Evolutionary conservation across 1,140 invertebrate species (phyloP).

Genomic region (Brevipalpus yothersi): DNA sequence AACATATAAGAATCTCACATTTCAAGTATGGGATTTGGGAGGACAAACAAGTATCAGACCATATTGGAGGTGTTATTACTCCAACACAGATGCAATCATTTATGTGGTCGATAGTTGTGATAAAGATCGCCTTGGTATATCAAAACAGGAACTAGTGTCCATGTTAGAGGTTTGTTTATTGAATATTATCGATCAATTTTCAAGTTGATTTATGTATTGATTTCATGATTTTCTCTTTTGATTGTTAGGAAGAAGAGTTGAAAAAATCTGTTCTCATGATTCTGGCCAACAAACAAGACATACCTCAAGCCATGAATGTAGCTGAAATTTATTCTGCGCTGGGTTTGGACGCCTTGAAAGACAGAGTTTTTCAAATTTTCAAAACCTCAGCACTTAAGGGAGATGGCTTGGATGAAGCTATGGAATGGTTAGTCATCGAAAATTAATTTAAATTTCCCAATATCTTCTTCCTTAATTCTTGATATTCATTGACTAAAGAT

Average conservation of each 20-base stretch:
- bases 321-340: conserved; percentile 90
- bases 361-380: conserved; percentile 97
- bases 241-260: conserved; percentile 60
- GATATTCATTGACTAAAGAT: too few species aligned
- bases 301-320: conserved; percentile 81
- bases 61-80: conserved; percentile 87
- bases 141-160: conserved; percentile 66
- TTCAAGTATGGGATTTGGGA: conserved; percentile 99
- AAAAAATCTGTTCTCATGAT: conserved; percentile 82
- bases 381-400: conserved; percentile 96
- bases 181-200: not conserved
- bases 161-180: conserved; percentile 8
- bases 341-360: conserved; percentile 76
- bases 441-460: not conserved
- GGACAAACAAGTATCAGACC: conserved; percentile 89
- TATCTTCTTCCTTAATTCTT: too few species aligned
- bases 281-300: conserved; percentile 96
- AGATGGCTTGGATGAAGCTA: conserved; percentile 92
- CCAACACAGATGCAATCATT: conserved; percentile 11
- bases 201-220: not conserved
- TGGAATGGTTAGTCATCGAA: conserved; percentile 55
- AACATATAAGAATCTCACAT: conserved; percentile 74
- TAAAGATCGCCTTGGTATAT: conserved; percentile 91
- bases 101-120: conserved; percentile 68
- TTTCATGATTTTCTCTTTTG: too few species aligned